Evolutionary conservation across 2,797 vertebrate species (phyloP), one percentile per base, ranked within the genome.

Genomic region (Kryptopterus vitreolus): DNA sequence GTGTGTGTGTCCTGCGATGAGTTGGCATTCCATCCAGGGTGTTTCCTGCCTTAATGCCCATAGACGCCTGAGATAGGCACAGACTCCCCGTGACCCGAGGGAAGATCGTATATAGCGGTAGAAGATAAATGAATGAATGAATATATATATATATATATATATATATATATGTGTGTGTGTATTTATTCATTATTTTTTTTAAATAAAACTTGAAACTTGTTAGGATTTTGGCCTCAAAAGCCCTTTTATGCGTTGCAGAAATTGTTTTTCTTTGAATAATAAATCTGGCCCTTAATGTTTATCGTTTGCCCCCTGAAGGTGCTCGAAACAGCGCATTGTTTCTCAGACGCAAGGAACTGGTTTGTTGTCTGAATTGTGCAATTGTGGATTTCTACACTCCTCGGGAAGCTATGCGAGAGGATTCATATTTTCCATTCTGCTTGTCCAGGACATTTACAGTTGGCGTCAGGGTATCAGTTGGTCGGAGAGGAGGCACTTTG

Each of bases 391-490:
- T 81, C 46, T 58, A 81, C 61, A 82, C 78, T 82, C 77, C 65
- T 80, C 33, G n/a, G 63, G 69, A 43, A 81, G 71, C 35, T 75
- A 58, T 73, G 84, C 82, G 88, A 86, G 92, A 92, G 86, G 92
- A 93, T 96, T 96, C 94, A 96, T 96, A 96, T 96, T 98, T 98
- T 98, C 97, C 96, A 95, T 75, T 76, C 81, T 80, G 83, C 81
- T 94, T 95, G 95, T 97, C 95, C 96, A 96, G 95, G 95, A 96
- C 96, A 95, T 97, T 98, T 97, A 96, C 96, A 96, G 95, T 97
- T 94, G 96, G 97, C 96, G 96, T 97, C 97, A 96, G 96, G 94
- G 94, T 94, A 94, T 94, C 95, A 93, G 92, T 94, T 94, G 95
- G 96, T 97, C 96, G 95, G 95, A 96, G 93, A 92, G 93, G 88